Evolutionary conservation across 2,113 vertebrate species (phyloP), one percentile per base, ranked within the genome.

Genomic region (Sporophila hypoxantha): DNA sequence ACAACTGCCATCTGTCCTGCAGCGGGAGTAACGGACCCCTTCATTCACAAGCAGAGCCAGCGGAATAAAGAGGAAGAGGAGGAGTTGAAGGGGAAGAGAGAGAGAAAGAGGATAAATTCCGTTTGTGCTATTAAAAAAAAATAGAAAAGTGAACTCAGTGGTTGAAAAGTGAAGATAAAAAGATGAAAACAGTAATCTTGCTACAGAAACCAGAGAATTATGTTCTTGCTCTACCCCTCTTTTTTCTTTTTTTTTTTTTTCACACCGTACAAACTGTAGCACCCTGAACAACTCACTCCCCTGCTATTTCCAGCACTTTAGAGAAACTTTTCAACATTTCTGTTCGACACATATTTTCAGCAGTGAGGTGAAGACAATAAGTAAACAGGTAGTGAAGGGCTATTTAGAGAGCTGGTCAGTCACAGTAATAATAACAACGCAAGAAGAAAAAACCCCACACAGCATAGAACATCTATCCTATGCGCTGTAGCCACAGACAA

Each of bases 171-270:
- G 96, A 96, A 94, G 95, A 97, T 96, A 97, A 97, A 97, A 96
- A 97, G 97, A 97, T 97, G 97, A 97, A 97, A 97, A 97, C 97
- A 97, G 97, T 97, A 97, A 97, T 97, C 97, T 97, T 97, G 97
- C 97, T 96, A 97, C 95, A 97, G 97, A 97, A 97, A 97, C 96
- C 96, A 95, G 95, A 97, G 95, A 97, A 97, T 97, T 97, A 97
- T 94, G 95, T 94, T 97, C 96, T 96, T 95, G 93, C 92, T 95
- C 93, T 90, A 74, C 91, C 86, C 61, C 44, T 23, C 20, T 52
- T 61, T 74, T 70, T 60, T 16, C 82, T 85, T 55, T 81, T 95
- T 94, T 93, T 94, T 92, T 89, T 96, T 94, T 97, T 97, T 96
- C 96, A 97, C 92, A 95, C 95, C 76, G 95, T 94, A 96, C 96